Evolutionary conservation across 2,888 invertebrate genomes (phyloP).

Genomic region (Sialis lutaria): DNA sequence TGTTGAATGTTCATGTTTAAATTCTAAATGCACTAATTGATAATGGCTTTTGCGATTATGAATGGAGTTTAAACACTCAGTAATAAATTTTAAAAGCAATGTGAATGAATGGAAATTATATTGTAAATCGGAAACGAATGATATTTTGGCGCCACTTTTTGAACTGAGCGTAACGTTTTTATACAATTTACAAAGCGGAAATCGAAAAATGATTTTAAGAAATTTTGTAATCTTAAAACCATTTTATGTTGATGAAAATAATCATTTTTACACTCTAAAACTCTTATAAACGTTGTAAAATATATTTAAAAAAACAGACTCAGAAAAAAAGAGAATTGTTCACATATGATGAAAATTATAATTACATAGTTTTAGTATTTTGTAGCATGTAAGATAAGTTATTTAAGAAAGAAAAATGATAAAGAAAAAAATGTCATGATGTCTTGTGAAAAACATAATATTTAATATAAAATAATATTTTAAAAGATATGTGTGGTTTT

Average conservation of each 20-base stretch:
- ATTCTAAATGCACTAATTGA: no score
- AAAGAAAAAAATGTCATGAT: conserved; percentile 6
- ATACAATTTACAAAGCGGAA: neutral
- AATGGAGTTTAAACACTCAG: neutral
- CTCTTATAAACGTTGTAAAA: neutral
- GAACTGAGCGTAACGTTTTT: neutral
- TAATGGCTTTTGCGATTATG: no score
- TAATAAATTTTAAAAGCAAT: conserved; percentile 1
- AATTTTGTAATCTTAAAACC: neutral
- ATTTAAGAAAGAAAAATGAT: conserved; percentile 5
- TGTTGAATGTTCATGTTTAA: no score
- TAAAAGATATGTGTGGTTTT: neutral
- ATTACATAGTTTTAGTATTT: conserved; percentile 6
- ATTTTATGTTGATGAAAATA: neutral
- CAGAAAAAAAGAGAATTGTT: neutral
- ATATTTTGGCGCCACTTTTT: conserved; percentile 2
- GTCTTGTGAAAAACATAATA: conserved; percentile 7
- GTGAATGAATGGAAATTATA: conserved; percentile 1
- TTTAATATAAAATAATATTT: conserved; percentile 7
- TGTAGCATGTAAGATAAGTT: conserved; percentile 5
- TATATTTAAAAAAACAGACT: neutral
- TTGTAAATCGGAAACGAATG: neutral
- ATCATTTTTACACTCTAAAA: neutral
- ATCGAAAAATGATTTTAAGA: neutral
- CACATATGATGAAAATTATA: conserved; percentile 1